A percentile compares a stretch with the other conserved stretches of the same genome.
Conservation (phyloP, 37 sponge, comb jelly and placozoan genomes). For the Oopsacas minuta region DNA sequence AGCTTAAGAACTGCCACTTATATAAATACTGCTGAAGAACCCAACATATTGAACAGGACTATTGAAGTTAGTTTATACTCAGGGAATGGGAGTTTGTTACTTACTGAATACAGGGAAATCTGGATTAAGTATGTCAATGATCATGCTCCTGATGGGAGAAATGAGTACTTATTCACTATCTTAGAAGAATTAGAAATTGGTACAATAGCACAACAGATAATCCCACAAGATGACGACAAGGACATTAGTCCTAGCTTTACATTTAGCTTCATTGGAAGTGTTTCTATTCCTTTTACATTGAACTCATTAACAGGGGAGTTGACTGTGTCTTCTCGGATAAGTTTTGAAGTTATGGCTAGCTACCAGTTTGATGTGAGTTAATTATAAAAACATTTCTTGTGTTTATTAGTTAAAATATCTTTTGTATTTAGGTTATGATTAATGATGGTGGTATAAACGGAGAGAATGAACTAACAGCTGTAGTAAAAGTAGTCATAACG, state of each 20-base stretch:
- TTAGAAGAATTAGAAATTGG: background rate
- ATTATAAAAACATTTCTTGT: background rate
- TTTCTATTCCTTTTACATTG: background rate
- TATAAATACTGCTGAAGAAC: background rate
- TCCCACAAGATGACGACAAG: background rate
- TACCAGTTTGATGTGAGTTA: slow-evolving; percentile 17
- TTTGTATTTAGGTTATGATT: background rate
- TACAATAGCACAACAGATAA: background rate
- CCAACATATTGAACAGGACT: background rate
- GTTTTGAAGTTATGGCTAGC: slow-evolving; percentile 17
- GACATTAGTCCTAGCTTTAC: slow-evolving; percentile 4
- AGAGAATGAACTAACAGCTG: background rate
- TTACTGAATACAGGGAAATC: background rate
- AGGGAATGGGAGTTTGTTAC: background rate
- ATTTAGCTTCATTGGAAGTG: background rate
- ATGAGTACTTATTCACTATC: background rate
- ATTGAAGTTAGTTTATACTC: background rate
- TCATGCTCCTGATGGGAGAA: background rate
- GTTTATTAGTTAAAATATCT: background rate
- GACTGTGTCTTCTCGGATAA: background rate
- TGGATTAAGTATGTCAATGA: background rate
- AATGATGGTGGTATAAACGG: slow-evolving; percentile 8
- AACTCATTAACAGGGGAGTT: background rate
- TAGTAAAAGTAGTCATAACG: background rate
- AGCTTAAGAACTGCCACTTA: background rate